These are phyloP conservation scores for Microcebus murinus DNA, from an alignment of 2,113 vertebrate species.

Conservation along the genomic window DNA sequence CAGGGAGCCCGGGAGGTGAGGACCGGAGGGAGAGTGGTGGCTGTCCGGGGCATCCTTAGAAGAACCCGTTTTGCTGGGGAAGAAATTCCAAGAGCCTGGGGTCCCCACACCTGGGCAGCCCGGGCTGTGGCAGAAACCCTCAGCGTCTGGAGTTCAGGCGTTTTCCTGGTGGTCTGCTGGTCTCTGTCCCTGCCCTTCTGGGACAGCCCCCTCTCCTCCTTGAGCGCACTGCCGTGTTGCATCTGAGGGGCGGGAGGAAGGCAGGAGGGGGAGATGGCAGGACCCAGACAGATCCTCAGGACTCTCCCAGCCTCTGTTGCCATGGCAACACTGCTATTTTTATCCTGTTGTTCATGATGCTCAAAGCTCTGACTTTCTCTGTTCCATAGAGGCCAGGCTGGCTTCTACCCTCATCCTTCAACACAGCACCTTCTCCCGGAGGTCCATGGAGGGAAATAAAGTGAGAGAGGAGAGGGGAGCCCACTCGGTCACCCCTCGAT, in stretches of 20 bases:
- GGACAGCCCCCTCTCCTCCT: not conserved
- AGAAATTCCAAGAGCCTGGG: not conserved
- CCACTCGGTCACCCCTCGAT: not conserved
- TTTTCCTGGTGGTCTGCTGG: not conserved
- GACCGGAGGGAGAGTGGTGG: not conserved
- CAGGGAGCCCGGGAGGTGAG: not conserved
- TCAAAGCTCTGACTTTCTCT: slow-evolving; percentile 84
- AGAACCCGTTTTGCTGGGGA: not conserved
- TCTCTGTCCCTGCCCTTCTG: not conserved
- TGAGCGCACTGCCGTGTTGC: slow-evolving; percentile 22
- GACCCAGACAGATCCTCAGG: slow-evolving; percentile 83
- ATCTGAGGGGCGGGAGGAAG: not conserved
- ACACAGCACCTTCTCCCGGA: slow-evolving; percentile 22
- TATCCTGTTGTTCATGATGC: slow-evolving; percentile 85
- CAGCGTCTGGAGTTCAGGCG: not conserved
- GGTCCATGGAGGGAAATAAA: not conserved
- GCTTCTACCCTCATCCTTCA: slow-evolving; percentile 60
- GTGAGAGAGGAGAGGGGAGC: not conserved
- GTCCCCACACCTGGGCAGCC: not conserved
- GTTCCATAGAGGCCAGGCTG: slow-evolving; percentile 76
- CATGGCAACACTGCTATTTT: slow-evolving; percentile 88
- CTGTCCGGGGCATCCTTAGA: not conserved
- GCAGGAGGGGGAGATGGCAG: slow-evolving; percentile 71
- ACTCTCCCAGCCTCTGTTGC: slow-evolving; percentile 85
- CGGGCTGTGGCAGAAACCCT: not conserved